Base-by-base conservation (phyloP, 2,113 vertebrate genomes). In the Dissostichus mawsoni region DNA sequence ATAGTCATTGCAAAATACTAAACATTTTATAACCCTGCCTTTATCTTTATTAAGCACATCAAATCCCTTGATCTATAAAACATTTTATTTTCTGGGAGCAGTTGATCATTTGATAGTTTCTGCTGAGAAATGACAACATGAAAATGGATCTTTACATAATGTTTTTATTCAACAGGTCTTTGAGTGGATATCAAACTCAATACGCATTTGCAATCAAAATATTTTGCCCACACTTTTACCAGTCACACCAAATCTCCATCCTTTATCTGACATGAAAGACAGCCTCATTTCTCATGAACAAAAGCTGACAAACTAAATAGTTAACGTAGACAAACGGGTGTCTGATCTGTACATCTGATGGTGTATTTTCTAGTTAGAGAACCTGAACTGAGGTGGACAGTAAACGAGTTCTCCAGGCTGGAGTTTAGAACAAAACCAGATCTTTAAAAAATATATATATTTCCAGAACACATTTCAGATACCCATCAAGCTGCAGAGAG, bases 151-250 rank as follows among this genome's bases (percentile, higher is more conserved):
- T 69, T 73, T 8, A 69, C 64, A 73, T 45, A 1, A n/a, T 18
- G 11, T 78, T 83, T 90, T 91, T 92, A 90, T 90, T 92, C 48
- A 77, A 84, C 45, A 70, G 44, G 23, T 70, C 12, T 73, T 48
- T 53, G 72, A 72, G 45, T n/a, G 14, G 23, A 25, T 81, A 62
- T 18, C 41, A 55, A 78, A 84, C 29, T 68, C 29, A 11, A 56
- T 12, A 41, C 36, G 25, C 12, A 7, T 70, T 61, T 59, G 41
- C 62, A 69, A 53, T 36, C 58, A 18, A 62, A 73, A 62, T 44
- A 67, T 11, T 63, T 62, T 59, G 11, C 16, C 18, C 45, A 76
- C 20, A 59, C 47, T 11, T 68, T 17, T 63, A 57, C 14, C 69
- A 83, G 1, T 63, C 53, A 52, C 69, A 84, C 16, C 25, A 33